These are phyloP conservation scores for Lemur catta DNA, from an alignment of 2,797 vertebrate species.

Conservation along the genomic window DNA sequence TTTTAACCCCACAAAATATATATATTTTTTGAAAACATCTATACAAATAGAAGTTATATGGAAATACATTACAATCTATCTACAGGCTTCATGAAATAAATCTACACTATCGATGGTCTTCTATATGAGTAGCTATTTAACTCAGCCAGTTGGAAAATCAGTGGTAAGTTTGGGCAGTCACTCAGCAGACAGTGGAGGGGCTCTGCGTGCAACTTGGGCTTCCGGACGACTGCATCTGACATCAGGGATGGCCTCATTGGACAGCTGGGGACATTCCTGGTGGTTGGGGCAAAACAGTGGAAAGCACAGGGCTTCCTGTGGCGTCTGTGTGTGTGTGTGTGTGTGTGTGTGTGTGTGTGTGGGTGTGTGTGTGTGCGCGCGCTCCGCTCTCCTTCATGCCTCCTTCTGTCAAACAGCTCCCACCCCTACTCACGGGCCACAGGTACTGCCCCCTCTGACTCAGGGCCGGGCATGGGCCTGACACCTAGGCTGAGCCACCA, in stretches of 20 bases:
- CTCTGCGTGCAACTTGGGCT: accelerated
- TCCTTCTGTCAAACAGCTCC: neutral
- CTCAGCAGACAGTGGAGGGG: accelerated
- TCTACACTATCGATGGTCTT: no score
- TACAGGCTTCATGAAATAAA: neutral
- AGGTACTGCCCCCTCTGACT: no score
- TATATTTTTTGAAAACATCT: neutral
- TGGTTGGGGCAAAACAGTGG: neutral
- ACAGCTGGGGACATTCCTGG: no score
- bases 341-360: accelerated
- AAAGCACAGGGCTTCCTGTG: neutral
- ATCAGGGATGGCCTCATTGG: accelerated
- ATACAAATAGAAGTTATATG: neutral
- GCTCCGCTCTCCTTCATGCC: neutral
- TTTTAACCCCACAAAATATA: neutral
- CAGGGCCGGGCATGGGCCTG: accelerated
- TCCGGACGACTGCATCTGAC: accelerated
- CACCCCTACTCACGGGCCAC: neutral
- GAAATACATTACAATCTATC: neutral
- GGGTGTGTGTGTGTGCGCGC: neutral
- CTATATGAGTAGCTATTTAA: no score
- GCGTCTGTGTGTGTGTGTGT: accelerated
- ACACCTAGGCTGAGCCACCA: neutral
- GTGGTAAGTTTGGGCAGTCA: no score
- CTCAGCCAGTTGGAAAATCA: neutral